Base-by-base conservation (phyloP, 2,113 vertebrate species). In the Motacilla tschutschensis region DNA sequence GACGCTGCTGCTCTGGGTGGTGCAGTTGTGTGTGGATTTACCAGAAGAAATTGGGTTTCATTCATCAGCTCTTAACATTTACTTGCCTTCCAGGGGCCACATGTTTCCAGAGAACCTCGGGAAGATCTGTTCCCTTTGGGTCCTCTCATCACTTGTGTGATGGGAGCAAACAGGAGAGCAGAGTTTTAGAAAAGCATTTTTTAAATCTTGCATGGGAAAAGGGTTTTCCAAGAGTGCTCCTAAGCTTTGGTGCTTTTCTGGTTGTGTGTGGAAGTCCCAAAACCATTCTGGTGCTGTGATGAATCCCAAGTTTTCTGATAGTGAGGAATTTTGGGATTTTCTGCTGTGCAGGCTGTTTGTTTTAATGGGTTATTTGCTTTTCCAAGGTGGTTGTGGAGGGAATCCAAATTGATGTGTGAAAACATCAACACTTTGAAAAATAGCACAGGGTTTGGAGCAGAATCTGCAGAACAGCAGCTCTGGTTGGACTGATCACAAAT, bases 1-100 rank as follows among this genome's bases (percentile, higher is more conserved):
- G 92, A 88, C 82, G 79, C 90, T 85, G 85, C 60, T 78, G 92
- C 10, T 84, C 33, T 92, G 93, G 88, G 93, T 93, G 94, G 93
- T 85, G 88, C 92, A 74, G 90, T 90, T 91, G 50, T 26, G 29
- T 87, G 35, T 4, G 7, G 80, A 79, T 94, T 91, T 92, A 88
- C 85, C 78, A 67, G 65, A 83, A 95, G 41, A 92, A 74, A 77
- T 54, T 33, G 17, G 65, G 44, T 92, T 91, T 95, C 92, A 80
- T 94, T 94, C 75, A 93, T 91, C 81, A 71, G 50, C 41, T 85
- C 60, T 58, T 85, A n/a, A n/a, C 19, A 17, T 72, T 57, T 91
- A 9, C 46, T 84, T 1, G 1, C 48, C 38, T 71, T 72, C 13
- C 33, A 46, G 48, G 12, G 55, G 35, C 43, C 48, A 4, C 9